These are phyloP conservation scores for Ginglymostoma cirratum DNA, from an alignment of 2,113 vertebrate genomes.

Conservation along the genomic window DNA sequence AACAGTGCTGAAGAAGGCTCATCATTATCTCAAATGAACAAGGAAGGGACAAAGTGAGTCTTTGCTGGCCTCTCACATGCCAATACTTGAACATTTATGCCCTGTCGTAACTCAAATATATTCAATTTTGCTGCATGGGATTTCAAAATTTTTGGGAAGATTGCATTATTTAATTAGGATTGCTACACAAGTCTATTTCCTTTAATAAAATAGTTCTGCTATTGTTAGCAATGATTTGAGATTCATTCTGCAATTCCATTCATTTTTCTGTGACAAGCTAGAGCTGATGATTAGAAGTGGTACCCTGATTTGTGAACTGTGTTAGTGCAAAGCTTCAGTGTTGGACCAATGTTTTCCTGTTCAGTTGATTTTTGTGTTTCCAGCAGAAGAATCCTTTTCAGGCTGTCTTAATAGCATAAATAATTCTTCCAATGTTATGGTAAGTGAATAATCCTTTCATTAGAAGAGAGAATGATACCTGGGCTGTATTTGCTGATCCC, in stretches of 20 bases:
- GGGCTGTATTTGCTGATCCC: not conserved
- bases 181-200: not conserved
- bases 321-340: not conserved
- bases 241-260: not conserved
- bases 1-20: not conserved
- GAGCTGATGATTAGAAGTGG: not conserved
- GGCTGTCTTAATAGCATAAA: not conserved
- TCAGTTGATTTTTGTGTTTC: not conserved
- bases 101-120: not conserved
- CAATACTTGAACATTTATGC: not conserved
- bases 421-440: not conserved
- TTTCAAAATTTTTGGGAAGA: not conserved
- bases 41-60: not conserved
- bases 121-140: not conserved
- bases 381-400: not conserved
- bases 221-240: not conserved
- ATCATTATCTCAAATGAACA: not conserved
- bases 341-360: not conserved
- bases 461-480: not conserved
- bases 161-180: not conserved
- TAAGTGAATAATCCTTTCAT: not conserved
- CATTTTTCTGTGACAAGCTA: not conserved
- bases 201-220: not conserved
- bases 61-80: not conserved
- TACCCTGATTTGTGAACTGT: not conserved